Base-by-base conservation (phyloP, 2,113 vertebrate genomes). In the Psophia crepitans region DNA sequence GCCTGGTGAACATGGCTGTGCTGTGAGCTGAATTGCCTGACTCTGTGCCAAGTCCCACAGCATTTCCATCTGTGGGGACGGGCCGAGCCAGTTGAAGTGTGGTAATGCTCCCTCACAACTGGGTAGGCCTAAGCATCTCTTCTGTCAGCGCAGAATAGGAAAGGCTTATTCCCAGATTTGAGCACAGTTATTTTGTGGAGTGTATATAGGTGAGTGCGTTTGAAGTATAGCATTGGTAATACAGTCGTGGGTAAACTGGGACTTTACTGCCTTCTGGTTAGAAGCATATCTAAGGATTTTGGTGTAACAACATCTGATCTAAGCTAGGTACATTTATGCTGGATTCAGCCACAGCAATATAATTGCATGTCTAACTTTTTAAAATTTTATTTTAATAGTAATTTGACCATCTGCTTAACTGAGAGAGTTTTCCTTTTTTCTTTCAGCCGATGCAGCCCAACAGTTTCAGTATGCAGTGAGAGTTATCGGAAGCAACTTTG, bases 401-500 rank as follows among this genome's bases (percentile, higher is more conserved):
- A 21, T 71, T 57, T 13, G 61, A 35, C 19, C n/a, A n/a, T n/a
- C n/a, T n/a, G 35, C 28, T 49, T 16, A 61, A 89, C 37, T 77
- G 27, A 37, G 7, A 1, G 21, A 24, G 12, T 8, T 41, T 43
- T 43, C 41, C 41, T 43, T 49, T 49, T 49, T 78, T 44, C 63
- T 96, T 97, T 17, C 97, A 99, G 99, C 99, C 81, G 99, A 99
- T 65, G 99, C 99, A 30, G 99, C 99, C 75, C 99, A 99, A 26
- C 99, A 99, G 98, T 99, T 99, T 98, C 99, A 99, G 97, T 99
- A 99, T 49, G 99, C 99, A 2, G 99, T 99, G 33, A 98, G 99
- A 80, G 99, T 99, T 86, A 99, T 99, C n/a, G 99, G 99, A 95
- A 99, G 99, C 91, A 99, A 99, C 98, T 99, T 99, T 73, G 99